Base-by-base conservation (phyloP, 2,888 invertebrate species). In the Gastracanthus pulcherrimus region DNA sequence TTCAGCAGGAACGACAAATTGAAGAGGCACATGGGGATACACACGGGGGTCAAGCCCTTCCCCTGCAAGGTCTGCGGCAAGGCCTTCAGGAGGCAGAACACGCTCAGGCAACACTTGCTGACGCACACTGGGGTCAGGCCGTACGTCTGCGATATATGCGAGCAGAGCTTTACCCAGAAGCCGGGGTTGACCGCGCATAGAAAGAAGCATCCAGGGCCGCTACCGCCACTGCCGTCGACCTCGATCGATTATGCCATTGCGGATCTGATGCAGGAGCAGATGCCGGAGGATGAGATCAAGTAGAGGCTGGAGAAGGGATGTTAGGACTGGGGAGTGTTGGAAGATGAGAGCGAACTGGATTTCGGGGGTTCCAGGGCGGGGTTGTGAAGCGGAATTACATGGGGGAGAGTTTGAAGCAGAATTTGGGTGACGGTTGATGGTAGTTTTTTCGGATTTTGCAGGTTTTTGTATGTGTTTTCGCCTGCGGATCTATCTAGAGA, bases 91-190 rank as follows among this genome's bases (percentile, higher is more conserved):
- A 86, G 89, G 55, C 89, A 87, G 64, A 85, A 88, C 31, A 88
- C 90, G 19, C 82, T 89, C 9, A 84, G 85, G 0, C 87, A 87
- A 0, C 90, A 90, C 48, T 81, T 66, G 23, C 84, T 85, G 4
- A 88, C 87, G 0, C 89, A 89, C 34, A 85, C 86, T 0, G 87
- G 85, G 0, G 81, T 86, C 1, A 89, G 88, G 71, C 87, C 89
- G 0, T 89, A 88, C 76, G 81, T 82, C 26, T 90, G 90, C 72
- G 76, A 85, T n/a, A 79, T 89, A 0, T 90, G 90, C 36, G 85
- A 86, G 4, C 89, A 86, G 64, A 85, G 83, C 9, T 90, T 89
- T 23, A 80, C 95, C 86, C 95, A 96, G 41, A 64, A 84, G 7
- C 84, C 84, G 9, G 86, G 80, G 70, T 86, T 87, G 87, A 86